These are phyloP conservation scores for Oreohelix idahoensis DNA, from an alignment of 1,140 invertebrate species.

Conservation along the genomic window DNA sequence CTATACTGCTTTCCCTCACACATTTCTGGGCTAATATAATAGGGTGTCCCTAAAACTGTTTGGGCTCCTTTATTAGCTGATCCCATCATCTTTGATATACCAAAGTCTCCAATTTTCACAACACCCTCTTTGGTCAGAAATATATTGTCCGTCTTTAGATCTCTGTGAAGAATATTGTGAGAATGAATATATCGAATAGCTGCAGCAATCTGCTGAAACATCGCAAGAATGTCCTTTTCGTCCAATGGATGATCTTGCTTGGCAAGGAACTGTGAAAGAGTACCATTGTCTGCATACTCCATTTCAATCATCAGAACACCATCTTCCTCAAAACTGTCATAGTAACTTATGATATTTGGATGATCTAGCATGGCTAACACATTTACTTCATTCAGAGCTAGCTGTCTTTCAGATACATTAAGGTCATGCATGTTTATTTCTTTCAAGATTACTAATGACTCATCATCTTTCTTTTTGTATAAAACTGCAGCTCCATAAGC, in stretches of 20 bases:
- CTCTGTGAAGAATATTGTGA: slow-evolving; percentile 83
- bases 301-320: slow-evolving; percentile 85
- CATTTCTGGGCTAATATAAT: slow-evolving; percentile 89
- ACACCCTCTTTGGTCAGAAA: slow-evolving; percentile 81
- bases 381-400: slow-evolving; percentile 84
- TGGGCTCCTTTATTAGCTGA: slow-evolving; percentile 80
- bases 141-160: slow-evolving; percentile 85
- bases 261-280: slow-evolving; percentile 79
- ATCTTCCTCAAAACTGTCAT: slow-evolving; percentile 84
- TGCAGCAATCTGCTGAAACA: slow-evolving; percentile 82
- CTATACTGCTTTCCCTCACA: slow-evolving; percentile 85
- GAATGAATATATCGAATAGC: slow-evolving; percentile 83
- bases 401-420: slow-evolving; percentile 79
- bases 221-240: slow-evolving; percentile 79
- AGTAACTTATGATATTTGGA: slow-evolving; percentile 84
- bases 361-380: slow-evolving; percentile 81
- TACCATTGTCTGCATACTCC: slow-evolving; percentile 86
- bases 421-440: slow-evolving; percentile 84
- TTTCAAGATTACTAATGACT: slow-evolving; percentile 82
- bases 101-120: slow-evolving; percentile 84
- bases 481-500: slow-evolving; percentile 84
- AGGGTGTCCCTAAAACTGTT: slow-evolving; percentile 86
- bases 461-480: slow-evolving; percentile 80
- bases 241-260: slow-evolving; percentile 74
- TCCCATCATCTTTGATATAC: slow-evolving; percentile 85